Evolutionary conservation across 1,140 invertebrate species (phyloP).

Genomic region (Drosophila novamexicana): DNA sequence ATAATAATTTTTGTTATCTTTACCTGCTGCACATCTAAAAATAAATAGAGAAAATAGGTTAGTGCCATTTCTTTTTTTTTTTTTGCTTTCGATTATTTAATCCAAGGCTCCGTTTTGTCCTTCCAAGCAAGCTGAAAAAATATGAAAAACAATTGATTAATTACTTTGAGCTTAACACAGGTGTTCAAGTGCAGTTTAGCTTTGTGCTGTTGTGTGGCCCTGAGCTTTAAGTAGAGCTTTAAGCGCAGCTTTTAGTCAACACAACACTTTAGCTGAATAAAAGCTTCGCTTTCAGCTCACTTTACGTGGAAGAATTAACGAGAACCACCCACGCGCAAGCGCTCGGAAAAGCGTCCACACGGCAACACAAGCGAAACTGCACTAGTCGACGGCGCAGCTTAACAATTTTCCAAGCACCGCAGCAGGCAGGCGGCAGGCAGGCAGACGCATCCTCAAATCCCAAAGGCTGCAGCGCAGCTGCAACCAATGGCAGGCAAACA

Average conservation of each 20-base stretch:
- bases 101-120: constrained; percentile 11
- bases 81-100: background rate
- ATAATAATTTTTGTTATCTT: constrained; percentile 39
- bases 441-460: constrained; percentile 62
- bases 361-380: constrained; percentile 72
- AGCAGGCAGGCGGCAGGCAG: constrained; percentile 39
- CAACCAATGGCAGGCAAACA: constrained; percentile 44
- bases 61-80: constrained; percentile 19
- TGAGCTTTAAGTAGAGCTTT: constrained; percentile 14
- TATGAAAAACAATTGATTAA: constrained; percentile 27
- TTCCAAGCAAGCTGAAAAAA: constrained; percentile 16
- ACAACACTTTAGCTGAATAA: constrained; percentile 4
- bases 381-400: constrained; percentile 63
- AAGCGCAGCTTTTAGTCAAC: background rate
- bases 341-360: constrained; percentile 68
- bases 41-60: constrained; percentile 69
- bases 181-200: constrained; percentile 17
- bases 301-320: constrained; percentile 5
- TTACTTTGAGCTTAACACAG: background rate
- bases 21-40: constrained; percentile 68
- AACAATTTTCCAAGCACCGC: constrained; percentile 54
- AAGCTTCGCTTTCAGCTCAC: constrained; percentile 31
- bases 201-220: constrained; percentile 1
- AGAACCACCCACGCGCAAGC: constrained; percentile 44
- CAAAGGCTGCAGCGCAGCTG: constrained; percentile 60